Conservation (phyloP, 2,888 invertebrate genomes). For the Harmothoe impar region DNA sequence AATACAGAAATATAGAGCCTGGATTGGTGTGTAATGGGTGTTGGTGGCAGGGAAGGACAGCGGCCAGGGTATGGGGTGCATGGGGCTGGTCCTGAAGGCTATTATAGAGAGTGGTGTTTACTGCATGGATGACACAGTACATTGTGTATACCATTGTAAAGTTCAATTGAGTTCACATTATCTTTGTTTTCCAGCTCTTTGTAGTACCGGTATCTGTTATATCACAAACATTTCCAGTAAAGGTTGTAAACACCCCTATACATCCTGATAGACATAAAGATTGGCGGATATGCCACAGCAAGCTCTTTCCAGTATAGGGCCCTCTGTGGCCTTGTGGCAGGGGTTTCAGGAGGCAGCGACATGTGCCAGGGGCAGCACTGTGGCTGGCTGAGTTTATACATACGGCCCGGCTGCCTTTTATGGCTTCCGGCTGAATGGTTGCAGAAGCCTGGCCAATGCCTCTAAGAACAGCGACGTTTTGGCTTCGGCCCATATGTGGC, state of each 20-base stretch:
- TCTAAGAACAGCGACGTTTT: not conserved
- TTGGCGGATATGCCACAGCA: too few species aligned
- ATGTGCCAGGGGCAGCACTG: not conserved
- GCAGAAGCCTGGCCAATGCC: not conserved
- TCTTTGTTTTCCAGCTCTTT: too few species aligned
- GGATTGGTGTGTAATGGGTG: conserved; percentile 59
- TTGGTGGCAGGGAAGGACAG: conserved; percentile 23
- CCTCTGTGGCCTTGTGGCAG: not conserved
- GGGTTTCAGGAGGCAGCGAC: not conserved
- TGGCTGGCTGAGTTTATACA: conserved; percentile 14
- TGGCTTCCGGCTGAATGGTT: not conserved
- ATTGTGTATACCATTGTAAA: not conserved
- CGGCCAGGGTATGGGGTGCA: not conserved
- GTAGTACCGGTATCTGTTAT: too few species aligned
- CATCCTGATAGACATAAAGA: too few species aligned
- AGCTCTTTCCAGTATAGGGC: too few species aligned
- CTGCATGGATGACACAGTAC: not conserved
- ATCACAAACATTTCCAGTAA: too few species aligned
- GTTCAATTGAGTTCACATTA: too few species aligned
- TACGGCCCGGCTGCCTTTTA: conserved; percentile 4
- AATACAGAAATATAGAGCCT: conserved; percentile 59
- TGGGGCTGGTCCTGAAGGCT: not conserved
- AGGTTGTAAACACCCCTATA: too few species aligned
- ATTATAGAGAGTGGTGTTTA: not conserved
- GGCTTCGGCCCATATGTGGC: not conserved